Evolutionary conservation across 2,113 vertebrate species (phyloP).

Genomic region (Strix uralensis): DNA sequence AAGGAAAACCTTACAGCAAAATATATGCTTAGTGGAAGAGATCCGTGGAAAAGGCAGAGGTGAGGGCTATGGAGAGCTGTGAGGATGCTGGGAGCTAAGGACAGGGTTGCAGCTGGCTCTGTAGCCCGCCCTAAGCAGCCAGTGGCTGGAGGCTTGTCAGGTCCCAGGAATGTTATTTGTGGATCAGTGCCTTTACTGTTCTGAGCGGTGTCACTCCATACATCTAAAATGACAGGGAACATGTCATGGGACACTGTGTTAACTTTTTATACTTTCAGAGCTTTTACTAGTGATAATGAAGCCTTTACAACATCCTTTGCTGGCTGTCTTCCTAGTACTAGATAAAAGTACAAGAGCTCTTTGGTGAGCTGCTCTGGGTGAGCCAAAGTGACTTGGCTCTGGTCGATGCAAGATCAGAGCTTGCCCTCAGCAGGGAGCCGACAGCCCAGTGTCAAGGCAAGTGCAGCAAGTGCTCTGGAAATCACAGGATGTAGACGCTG

Average conservation of each 20-base stretch:
- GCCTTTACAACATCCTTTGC: background rate
- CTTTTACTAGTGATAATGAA: background rate
- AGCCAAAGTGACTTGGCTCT: background rate
- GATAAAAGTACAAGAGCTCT: background rate
- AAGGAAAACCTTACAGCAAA: background rate
- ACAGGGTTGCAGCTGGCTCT: background rate
- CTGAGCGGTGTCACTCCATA: background rate
- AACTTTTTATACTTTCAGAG: background rate
- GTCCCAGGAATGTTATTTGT: fast-evolving
- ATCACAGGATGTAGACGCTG: background rate
- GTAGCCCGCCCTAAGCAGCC: background rate
- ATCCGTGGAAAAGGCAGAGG: background rate
- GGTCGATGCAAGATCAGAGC: background rate
- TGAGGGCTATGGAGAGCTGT: background rate
- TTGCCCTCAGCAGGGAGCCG: background rate
- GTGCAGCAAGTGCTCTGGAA: background rate
- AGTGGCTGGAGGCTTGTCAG: background rate
- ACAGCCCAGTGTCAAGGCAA: background rate
- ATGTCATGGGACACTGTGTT: background rate
- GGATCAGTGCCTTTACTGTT: background rate
- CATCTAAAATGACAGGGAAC: background rate
- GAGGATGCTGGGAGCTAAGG: background rate
- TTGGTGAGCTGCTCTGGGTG: background rate
- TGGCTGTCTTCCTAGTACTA: background rate
- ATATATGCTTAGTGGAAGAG: background rate